Evolutionary conservation across 2,113 vertebrate genomes (phyloP).

Genomic region (Hylia prasina): DNA sequence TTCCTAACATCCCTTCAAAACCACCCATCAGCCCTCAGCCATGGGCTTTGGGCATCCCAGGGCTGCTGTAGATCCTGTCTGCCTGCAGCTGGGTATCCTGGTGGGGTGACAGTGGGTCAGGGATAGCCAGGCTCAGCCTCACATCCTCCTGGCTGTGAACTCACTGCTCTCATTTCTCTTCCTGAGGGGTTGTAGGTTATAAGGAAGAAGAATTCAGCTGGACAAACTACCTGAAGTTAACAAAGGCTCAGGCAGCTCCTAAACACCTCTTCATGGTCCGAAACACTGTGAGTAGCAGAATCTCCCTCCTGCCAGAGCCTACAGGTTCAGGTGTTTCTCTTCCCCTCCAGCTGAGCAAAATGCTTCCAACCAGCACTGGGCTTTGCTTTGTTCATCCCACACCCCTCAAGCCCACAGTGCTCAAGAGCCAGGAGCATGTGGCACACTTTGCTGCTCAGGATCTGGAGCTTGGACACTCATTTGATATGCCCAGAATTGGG

Average conservation of each 20-base stretch:
- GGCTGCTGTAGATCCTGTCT: background rate
- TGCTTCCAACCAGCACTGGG: background rate
- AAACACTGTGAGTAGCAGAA: conserved; percentile 78
- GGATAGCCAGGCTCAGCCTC: background rate
- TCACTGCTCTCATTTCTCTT: conserved; percentile 1
- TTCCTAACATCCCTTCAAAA: background rate
- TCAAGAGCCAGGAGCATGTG: background rate
- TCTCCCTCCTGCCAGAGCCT: background rate
- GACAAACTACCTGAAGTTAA: conserved; percentile 90
- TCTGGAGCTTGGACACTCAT: background rate
- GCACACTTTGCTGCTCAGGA: background rate
- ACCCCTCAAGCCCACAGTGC: background rate
- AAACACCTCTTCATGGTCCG: conserved; percentile 88
- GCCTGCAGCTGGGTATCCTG: background rate
- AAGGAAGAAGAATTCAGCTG: conserved; percentile 98
- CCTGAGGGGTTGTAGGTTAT: conserved; percentile 82
- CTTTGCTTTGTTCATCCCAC: background rate
- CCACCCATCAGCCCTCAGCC: background rate
- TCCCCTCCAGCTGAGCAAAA: background rate
- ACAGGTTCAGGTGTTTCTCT: background rate
- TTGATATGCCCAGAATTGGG: background rate
- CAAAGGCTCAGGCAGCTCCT: conserved; percentile 91
- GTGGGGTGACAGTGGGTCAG: background rate
- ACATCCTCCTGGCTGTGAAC: background rate
- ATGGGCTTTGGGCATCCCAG: background rate